A percentile compares a stretch with the other conserved stretches of the same genome.
These are phyloP conservation scores for Sycophila texana DNA, from an alignment of 2,888 invertebrate genomes.

Conservation along the genomic window DNA sequence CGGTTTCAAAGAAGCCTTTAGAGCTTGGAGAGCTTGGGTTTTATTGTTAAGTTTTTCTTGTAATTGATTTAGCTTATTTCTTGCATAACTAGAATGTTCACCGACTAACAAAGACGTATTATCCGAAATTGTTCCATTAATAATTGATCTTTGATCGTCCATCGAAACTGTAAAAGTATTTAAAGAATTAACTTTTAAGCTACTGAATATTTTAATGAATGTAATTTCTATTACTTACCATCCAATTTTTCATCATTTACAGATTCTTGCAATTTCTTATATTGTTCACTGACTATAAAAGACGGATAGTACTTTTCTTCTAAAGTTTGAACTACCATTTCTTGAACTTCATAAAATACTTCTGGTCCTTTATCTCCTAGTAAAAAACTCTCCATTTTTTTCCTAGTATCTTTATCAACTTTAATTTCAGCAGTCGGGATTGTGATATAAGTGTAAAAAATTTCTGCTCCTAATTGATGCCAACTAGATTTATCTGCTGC, in stretches of 20 bases:
- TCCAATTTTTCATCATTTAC: slow-evolving; percentile 80
- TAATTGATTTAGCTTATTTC: slow-evolving; percentile 87
- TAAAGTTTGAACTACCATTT: slow-evolving; percentile 85
- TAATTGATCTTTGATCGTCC: slow-evolving; percentile 66
- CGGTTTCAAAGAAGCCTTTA: slow-evolving; percentile 88
- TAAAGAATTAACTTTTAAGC: neutral
- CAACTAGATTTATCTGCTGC: slow-evolving; percentile 85
- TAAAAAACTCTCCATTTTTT: slow-evolving; percentile 91
- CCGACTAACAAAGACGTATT: slow-evolving; percentile 80
- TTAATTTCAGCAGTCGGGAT: slow-evolving; percentile 88
- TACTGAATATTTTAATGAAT: neutral
- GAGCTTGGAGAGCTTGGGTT: slow-evolving; percentile 87
- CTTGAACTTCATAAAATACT: slow-evolving; percentile 92
- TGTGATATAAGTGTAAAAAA: slow-evolving; percentile 91
- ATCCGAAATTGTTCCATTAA: slow-evolving; percentile 68
- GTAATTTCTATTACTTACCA: slow-evolving; percentile 59
- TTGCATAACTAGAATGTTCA: slow-evolving; percentile 89
- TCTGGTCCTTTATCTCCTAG: slow-evolving; percentile 91
- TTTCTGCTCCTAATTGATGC: slow-evolving; percentile 93
- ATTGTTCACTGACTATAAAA: slow-evolving; percentile 91
- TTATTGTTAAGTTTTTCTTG: slow-evolving; percentile 91
- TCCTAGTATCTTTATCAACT: slow-evolving; percentile 87
- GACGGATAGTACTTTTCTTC: slow-evolving; percentile 93
- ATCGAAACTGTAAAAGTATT: slow-evolving; percentile 62
- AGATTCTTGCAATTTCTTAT: slow-evolving; percentile 84